Evolutionary conservation across 2,888 invertebrate species (phyloP).

Genomic region (Acanthosepion lycidas): DNA sequence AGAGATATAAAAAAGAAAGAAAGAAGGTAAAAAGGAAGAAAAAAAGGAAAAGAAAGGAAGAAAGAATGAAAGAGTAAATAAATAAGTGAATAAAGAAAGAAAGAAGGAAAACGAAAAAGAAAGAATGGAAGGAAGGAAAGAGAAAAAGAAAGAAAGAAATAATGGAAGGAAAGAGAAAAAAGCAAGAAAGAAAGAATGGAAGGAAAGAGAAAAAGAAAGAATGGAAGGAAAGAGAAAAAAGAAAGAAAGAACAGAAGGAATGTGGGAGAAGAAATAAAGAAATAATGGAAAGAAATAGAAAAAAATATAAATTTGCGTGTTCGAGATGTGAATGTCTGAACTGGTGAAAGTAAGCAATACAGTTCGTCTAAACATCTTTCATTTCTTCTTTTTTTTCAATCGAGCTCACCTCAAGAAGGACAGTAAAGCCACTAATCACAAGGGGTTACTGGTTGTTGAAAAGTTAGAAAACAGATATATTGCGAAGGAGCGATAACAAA

Average conservation of each 20-base stretch:
- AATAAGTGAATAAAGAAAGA: neutral
- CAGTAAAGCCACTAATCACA: too few species aligned
- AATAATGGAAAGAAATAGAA: too few species aligned
- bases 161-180: neutral
- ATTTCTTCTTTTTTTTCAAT: too few species aligned
- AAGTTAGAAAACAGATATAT: too few species aligned
- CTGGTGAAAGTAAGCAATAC: too few species aligned
- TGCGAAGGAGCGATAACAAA: too few species aligned
- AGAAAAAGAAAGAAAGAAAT: neutral
- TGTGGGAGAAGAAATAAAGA: neutral
- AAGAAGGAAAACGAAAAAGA: neutral
- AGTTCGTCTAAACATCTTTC: too few species aligned
- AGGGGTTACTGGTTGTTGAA: too few species aligned
- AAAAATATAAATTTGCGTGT: too few species aligned
- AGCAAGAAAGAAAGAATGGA: neutral
- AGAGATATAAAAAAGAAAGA: too few species aligned
- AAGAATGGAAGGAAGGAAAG: neutral
- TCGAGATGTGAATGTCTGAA: too few species aligned
- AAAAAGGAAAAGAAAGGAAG: neutral
- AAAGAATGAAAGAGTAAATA: neutral
- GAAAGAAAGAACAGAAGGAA: neutral
- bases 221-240: neutral
- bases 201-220: neutral
- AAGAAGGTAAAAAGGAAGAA: neutral
- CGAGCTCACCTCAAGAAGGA: too few species aligned